Evolutionary conservation across 2,888 invertebrate genomes (phyloP).

Genomic region (Nomada goodeniana): DNA sequence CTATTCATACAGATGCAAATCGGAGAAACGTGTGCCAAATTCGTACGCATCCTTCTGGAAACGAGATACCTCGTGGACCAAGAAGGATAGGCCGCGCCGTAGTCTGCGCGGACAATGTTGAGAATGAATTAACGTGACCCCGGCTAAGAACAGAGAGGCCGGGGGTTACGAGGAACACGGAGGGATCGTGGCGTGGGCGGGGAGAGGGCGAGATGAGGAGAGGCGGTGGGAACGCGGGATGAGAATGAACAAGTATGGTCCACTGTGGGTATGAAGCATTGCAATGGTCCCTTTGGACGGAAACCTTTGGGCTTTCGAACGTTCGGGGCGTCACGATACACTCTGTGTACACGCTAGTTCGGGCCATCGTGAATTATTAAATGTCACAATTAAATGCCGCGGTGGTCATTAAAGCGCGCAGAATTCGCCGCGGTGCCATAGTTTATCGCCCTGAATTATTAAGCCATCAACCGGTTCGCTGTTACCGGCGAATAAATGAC

Average conservation of each 20-base stretch:
- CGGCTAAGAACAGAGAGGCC: slow-evolving; percentile 52
- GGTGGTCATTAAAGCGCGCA: slow-evolving; percentile 62
- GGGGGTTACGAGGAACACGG: slow-evolving; percentile 38
- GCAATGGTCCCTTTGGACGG: slow-evolving; percentile 69
- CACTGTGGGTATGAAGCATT: slow-evolving; percentile 58
- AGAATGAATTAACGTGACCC: slow-evolving; percentile 74
- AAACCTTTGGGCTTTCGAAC: slow-evolving; percentile 61
- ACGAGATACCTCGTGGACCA: slow-evolving; percentile 66
- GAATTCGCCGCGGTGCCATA: slow-evolving; percentile 57
- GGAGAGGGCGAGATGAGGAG: not conserved
- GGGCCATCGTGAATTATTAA: slow-evolving; percentile 69
- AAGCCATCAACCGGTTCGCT: slow-evolving; percentile 60
- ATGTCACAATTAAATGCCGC: slow-evolving; percentile 69
- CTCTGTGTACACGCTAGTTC: slow-evolving; percentile 25
- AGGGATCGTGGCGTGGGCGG: not conserved
- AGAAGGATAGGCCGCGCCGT: slow-evolving; percentile 61
- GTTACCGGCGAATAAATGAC: slow-evolving; percentile 61
- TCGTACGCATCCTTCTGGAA: slow-evolving; percentile 76
- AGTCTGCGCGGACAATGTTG: slow-evolving; percentile 52
- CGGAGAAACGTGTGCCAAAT: slow-evolving; percentile 77
- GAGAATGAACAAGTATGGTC: slow-evolving; percentile 42
- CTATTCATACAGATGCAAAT: slow-evolving; percentile 78
- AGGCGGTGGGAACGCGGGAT: slow-evolving; percentile 19
- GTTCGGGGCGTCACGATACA: slow-evolving; percentile 48
- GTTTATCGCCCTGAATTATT: slow-evolving; percentile 66